phyloP scores from a whole-genome alignment of 23 tunicate genomes.

The Styela clava region DNA sequence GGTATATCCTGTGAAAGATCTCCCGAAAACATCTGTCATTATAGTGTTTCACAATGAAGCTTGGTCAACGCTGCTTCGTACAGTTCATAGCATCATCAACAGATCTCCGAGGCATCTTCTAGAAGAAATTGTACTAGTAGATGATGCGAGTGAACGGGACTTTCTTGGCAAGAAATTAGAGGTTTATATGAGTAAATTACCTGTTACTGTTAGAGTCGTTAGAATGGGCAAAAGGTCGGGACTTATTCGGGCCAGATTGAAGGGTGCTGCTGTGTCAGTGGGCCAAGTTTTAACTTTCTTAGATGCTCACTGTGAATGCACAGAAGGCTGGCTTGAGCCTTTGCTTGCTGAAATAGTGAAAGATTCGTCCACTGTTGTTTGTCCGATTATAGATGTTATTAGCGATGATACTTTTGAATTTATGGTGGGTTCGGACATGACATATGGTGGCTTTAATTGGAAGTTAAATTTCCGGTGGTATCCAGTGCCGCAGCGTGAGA shows the following conservation, averaged over 20 bases:
- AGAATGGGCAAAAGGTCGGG: slow-evolving; percentile 82
- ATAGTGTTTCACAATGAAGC: slow-evolving; percentile 70
- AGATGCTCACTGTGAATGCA: slow-evolving; percentile 96
- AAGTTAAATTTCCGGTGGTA: slow-evolving; percentile 99
- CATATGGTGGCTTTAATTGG: slow-evolving; percentile 99
- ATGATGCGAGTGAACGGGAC: slow-evolving; percentile 90
- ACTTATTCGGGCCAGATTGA: slow-evolving; percentile 75
- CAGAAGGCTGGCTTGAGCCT: slow-evolving; percentile 93
- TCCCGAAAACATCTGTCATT: slow-evolving; percentile 79
- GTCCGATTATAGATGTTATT: slow-evolving; percentile 88
- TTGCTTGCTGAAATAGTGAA: slow-evolving; percentile 74
- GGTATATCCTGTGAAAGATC: slow-evolving; percentile 32
- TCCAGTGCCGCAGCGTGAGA: slow-evolving; percentile 97
- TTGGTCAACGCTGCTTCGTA: slow-evolving; percentile 85
- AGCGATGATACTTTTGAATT: slow-evolving; percentile 88
- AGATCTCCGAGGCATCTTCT: slow-evolving; percentile 76
- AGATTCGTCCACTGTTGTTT: slow-evolving; percentile 86
- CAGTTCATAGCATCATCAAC: slow-evolving; percentile 89
- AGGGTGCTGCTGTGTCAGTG: slow-evolving; percentile 65
- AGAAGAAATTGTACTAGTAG: slow-evolving; percentile 84
- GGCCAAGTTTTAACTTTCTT: slow-evolving; percentile 87
- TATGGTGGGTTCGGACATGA: slow-evolving; percentile 95
- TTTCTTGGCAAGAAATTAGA: slow-evolving; percentile 67
- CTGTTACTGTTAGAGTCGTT: slow-evolving; percentile 47
- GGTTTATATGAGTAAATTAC: slow-evolving; percentile 56